Base-by-base conservation (phyloP, 2,797 vertebrate species). In the Macrochelys suwanniensis region DNA sequence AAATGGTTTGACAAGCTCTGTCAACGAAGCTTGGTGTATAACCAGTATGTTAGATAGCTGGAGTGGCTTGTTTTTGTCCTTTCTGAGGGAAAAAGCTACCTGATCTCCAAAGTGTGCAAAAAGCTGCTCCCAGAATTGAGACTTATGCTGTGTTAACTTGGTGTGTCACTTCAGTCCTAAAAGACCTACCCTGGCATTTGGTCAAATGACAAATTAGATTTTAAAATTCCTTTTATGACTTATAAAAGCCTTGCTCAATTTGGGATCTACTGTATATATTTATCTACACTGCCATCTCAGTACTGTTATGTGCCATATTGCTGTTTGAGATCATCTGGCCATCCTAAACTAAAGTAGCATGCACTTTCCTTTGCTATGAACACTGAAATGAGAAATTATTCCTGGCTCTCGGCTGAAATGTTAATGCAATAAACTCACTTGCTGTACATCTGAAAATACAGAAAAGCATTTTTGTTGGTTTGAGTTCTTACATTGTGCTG, bases 121-220 rank as follows among this genome's bases (percentile, higher is more conserved):
- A 17, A 92, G 49, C 82, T 86, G 31, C 74, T 92, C 87, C 57
- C n/a, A 74, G 57, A 47, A 65, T 79, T 94, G 92, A 93, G 87
- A 91, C 85, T 87, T 88, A 82, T 23, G 56, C 37, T 78, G 65
- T 25, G 54, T 31, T 11, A 71, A 80, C 84, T 88, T 57, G 91
- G 65, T 8, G 45, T 78, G 92, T 88, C 54, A 77, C 21, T 89
- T 97, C 65, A 54, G 84, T 92, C 79, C 85, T 94, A 88, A 50
- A 47, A 92, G 93, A 89, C 23, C n/a, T 90, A n/a, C 90, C 89
- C 49, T 42, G 5, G 76, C 89, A 85, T 93, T 96, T 94, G 56
- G 95, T 94, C 82, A 96, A 94, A 78, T 68, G 65, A 8, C n/a
- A 95, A 95, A 61, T 91, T 88, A 80, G 65, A 84, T 88, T 96